A percentile compares a stretch with the other conserved stretches of the same genome.
Evolutionary conservation across 2,113 vertebrate species (phyloP).

Genomic region (Diphyllodes magnificus): DNA sequence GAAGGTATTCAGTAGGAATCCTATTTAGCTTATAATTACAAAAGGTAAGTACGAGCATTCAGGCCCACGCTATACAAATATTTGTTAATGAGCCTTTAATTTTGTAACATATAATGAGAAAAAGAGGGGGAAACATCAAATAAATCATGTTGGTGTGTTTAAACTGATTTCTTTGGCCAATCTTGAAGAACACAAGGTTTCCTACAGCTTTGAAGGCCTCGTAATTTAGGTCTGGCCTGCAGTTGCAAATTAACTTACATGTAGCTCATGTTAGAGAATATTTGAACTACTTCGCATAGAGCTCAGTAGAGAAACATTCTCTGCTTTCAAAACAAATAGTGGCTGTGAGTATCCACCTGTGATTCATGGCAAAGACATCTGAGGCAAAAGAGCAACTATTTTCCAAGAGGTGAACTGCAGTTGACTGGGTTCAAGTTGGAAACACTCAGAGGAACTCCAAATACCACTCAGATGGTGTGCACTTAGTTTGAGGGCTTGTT

Average conservation of each 20-base stretch:
- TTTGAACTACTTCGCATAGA: background rate
- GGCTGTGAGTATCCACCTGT: background rate
- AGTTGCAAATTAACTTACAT: background rate
- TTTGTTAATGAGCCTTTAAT: background rate
- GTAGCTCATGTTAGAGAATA: background rate
- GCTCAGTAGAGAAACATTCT: background rate
- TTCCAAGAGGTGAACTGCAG: background rate
- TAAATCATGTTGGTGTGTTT: background rate
- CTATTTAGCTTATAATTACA: background rate
- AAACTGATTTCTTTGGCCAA: background rate
- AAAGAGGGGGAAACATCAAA: background rate
- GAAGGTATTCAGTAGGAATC: background rate
- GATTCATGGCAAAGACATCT: slow-evolving; percentile 9
- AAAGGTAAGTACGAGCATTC: background rate
- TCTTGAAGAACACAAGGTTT: background rate
- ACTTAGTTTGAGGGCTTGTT: background rate
- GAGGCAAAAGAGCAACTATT: background rate
- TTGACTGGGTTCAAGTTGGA: background rate
- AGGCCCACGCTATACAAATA: background rate
- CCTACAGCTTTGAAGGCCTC: background rate
- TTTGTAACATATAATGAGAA: background rate
- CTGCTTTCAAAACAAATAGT: slow-evolving; percentile 32
- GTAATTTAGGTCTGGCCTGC: background rate
- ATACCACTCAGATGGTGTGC: background rate
- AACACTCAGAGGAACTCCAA: background rate